Evolutionary conservation across 2,888 invertebrate species (phyloP), one percentile per base, ranked within the genome.

Genomic region (Trichopoda pennipes): DNA sequence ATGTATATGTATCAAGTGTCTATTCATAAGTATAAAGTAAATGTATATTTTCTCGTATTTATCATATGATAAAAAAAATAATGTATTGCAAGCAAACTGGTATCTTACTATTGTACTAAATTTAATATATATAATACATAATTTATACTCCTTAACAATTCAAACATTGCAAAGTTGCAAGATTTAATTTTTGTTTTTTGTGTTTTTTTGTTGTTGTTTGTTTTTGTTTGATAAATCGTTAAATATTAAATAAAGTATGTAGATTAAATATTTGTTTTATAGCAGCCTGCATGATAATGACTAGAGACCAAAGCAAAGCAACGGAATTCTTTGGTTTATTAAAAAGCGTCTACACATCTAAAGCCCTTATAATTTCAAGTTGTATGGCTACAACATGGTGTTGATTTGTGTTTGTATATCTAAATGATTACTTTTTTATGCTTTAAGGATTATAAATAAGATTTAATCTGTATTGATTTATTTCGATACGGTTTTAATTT

Each of bases 391-490:
- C 38, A 68, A 56, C n/a, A 16, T 56, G 47, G 16, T 61, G 38
- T 17, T 49, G 47, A 56, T 47, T 4, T 28, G 1, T 49, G 35
- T 49, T 56, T 53, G 17, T 17, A 21, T 60, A 7, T 21, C 3
- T 23, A 12, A 17, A 17, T 44, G 38, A 10, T 10, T 51, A 42
- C 38, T 28, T 56, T 19, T 17, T 38, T 44, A 49, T 61, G 63
- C 69, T 32, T 21, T 70, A 74, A 75, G 79, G 73, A 81, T 84
- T 81, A 81, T 83, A 81, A 85, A 85, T 86, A 84, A 87, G 89
- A 89, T 89, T 87, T 89, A 89, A 89, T 89, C 89, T 88, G 86
- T 89, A 89, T 89, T 89, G 88, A 89, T 89, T 89, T 89, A 89
- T 89, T 89, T 88, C 87, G 87, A 88, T 87, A 82, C 85, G 87